Evolutionary conservation across 1,140 invertebrate species (phyloP).

Genomic region (Neotoxoptera formosana): DNA sequence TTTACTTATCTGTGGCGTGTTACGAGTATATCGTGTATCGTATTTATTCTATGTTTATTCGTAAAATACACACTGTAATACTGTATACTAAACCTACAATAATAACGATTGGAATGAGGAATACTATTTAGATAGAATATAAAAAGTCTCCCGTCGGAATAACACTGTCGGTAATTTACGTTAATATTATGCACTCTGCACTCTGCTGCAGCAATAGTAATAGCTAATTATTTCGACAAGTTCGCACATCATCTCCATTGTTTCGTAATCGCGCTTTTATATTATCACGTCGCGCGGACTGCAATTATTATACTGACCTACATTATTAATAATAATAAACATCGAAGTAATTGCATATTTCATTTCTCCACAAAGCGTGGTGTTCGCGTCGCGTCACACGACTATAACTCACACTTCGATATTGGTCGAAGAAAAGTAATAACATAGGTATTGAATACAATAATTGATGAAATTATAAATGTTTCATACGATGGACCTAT

Average conservation of each 20-base stretch:
- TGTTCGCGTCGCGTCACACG: background rate
- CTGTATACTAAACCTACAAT: background rate
- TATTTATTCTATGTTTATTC: background rate
- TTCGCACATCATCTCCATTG: background rate
- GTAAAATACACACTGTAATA: background rate
- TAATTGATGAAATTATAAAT: background rate
- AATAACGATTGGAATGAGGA: background rate
- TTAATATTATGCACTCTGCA: background rate
- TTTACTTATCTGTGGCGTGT: background rate
- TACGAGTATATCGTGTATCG: background rate
- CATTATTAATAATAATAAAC: background rate
- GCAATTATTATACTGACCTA: background rate
- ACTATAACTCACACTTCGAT: background rate
- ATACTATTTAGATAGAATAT: background rate
- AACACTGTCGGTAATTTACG: background rate
- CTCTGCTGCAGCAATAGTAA: background rate
- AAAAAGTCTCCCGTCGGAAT: background rate
- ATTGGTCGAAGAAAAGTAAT: background rate
- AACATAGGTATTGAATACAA: background rate
- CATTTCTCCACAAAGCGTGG: background rate
- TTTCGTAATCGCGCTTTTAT: background rate
- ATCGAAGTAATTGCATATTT: background rate
- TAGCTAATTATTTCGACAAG: background rate
- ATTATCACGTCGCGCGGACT: background rate
- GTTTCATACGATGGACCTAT: background rate